Evolutionary conservation across 2,888 invertebrate species (phyloP), one percentile per base, ranked within the genome.

Genomic region (Nomada hirtipes): DNA sequence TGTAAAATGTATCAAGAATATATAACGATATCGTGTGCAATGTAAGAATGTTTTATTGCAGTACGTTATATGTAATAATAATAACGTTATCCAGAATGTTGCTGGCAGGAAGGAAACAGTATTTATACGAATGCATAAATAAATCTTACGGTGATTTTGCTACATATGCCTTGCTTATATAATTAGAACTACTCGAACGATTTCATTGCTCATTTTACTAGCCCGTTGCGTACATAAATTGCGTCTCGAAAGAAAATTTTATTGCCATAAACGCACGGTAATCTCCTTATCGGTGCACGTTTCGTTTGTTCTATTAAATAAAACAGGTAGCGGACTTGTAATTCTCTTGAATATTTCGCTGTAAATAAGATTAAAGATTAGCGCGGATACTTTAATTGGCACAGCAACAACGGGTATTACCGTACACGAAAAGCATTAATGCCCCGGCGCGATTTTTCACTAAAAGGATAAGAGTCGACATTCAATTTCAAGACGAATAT

Each of bases 301-400:
- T 53, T 23, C 15, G 10, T 23, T 42, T 15, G 10, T 36, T 23
- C 44, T 44, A 23, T 44, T 23, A 44, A 63, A 36, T 44, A 44
- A 44, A 2, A 18, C 20, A 63, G 20, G 44, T 20, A 44, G 23
- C 23, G 10, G 20, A 3, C n/a, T 18, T 20, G 20, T 44, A 20
- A 63, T 63, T 63, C 4, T 23, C 20, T 63, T 23, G 26, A 23
- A 63, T 20, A 44, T 63, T 36, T 55, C 42, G 53, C 23, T 23
- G 15, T 68, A 18, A 9, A 20, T 3, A 15, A 53, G 36, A 68
- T 68, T 53, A 23, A 18, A 68, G 67, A 67, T 67, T 67, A 67
- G 23, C 15, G 20, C 10, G 67, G 23, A 55, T 55, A 4, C 23
- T 11, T 53, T 68, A 68, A 68, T 68, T 68, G 67, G 36, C 2